Evolutionary conservation across 2,113 vertebrate species (phyloP).

Genomic region (Saimiri boliviensis): DNA sequence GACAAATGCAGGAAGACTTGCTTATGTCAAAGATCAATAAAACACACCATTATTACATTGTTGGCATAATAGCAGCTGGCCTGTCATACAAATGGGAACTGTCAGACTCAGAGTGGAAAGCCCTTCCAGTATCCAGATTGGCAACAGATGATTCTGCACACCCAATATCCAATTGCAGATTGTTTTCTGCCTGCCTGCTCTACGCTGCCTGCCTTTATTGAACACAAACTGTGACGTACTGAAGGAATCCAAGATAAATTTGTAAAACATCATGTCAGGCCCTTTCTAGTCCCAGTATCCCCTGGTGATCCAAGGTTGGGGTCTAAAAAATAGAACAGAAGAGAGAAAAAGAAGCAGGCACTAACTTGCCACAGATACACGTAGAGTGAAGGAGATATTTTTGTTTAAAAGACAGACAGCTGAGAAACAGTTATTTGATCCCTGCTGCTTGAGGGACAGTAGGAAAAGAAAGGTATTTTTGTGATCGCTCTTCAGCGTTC

Average conservation of each 20-base stretch:
- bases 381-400: slow-evolving; percentile 77
- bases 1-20: neutral
- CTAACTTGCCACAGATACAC: slow-evolving; percentile 65
- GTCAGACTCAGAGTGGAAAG: neutral
- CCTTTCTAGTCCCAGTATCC: slow-evolving; percentile 66
- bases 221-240: slow-evolving; percentile 54
- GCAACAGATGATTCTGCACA: neutral
- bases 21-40: neutral
- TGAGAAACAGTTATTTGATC: slow-evolving; percentile 81
- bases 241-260: slow-evolving; percentile 69
- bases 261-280: slow-evolving; percentile 75
- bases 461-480: slow-evolving; percentile 78
- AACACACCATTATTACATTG: neutral
- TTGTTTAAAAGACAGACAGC: slow-evolving; percentile 81
- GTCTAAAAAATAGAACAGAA: slow-evolving; percentile 77
- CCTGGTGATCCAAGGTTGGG: slow-evolving; percentile 69
- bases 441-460: slow-evolving; percentile 77
- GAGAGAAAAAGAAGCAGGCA: slow-evolving; percentile 63
- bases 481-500: slow-evolving; percentile 70
- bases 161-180: slow-evolving; percentile 45
- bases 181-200: slow-evolving; percentile 52
- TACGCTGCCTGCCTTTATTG: slow-evolving; percentile 28
- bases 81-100: neutral
- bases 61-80: neutral
- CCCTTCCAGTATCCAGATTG: neutral